A percentile compares a stretch with the other conserved stretches of the same genome.
These are phyloP conservation scores for Enteromius fasciolatus DNA, from an alignment of 2,797 vertebrate genomes.

Conservation along the genomic window DNA sequence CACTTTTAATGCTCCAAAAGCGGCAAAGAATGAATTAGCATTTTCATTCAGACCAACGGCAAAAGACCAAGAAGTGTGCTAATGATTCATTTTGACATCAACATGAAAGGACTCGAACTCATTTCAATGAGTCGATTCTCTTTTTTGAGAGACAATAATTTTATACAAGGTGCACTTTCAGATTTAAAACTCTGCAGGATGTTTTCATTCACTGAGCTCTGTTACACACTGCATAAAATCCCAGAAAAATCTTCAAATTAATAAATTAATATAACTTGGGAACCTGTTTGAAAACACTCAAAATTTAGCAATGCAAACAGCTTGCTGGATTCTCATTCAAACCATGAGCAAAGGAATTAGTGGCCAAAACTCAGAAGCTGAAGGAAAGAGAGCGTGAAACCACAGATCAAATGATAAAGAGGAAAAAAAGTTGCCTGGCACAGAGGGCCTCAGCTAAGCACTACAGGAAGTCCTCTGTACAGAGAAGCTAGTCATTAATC, in stretches of 20 bases:
- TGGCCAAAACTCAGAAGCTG: slow-evolving; percentile 16
- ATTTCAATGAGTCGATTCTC: too few species aligned
- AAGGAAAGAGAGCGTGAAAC: slow-evolving; percentile 48
- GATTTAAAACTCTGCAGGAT: too few species aligned
- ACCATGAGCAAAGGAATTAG: slow-evolving; percentile 16
- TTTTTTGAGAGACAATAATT: too few species aligned
- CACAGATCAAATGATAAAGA: slow-evolving; percentile 46
- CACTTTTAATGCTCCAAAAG: too few species aligned
- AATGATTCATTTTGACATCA: too few species aligned
- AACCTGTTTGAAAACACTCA: neutral
- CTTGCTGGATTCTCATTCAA: neutral
- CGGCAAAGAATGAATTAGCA: too few species aligned
- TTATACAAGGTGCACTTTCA: too few species aligned
- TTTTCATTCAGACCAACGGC: too few species aligned
- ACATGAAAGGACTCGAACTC: too few species aligned
- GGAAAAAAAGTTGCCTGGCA: slow-evolving; percentile 40
- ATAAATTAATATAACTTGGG: neutral
- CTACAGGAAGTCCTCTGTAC: slow-evolving; percentile 74
- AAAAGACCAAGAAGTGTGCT: too few species aligned
- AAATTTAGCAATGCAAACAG: neutral
- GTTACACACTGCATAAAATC: too few species aligned
- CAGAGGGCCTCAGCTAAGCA: slow-evolving; percentile 67
- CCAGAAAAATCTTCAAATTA: neutral
- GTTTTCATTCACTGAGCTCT: too few species aligned
- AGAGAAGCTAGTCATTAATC: slow-evolving; percentile 81